Base-by-base conservation (phyloP, 2,888 invertebrate genomes). In the Sphecodes monilicornis region DNA sequence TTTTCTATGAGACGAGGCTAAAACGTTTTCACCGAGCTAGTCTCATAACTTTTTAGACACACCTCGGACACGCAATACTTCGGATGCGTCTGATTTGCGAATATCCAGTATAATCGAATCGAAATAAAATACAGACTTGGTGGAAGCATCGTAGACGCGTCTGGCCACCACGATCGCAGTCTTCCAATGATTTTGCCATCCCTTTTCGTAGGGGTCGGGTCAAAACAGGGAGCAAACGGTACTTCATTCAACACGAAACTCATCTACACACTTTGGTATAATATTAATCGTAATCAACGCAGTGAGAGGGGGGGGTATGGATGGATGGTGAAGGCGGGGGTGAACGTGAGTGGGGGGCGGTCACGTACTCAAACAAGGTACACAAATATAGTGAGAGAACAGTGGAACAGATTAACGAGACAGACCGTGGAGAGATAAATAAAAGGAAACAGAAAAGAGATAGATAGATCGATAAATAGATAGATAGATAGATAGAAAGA, bases 171-270 rank as follows among this genome's bases (percentile, higher is more conserved):
- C 43, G 68, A 60, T 80, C 80, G 60, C 78, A 26, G 46, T 75
- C 64, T 57, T 69, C 64, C 82, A 83, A 81, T 88, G 91, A 93
- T 92, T 92, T 93, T 91, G 91, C 88, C 92, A 90, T 93, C 93
- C 92, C 93, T 94, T 93, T 94, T 94, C 94, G 92, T 93, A 94
- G 94, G 94, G 94, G 94, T 94, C 94, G 93, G 94, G 94, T 94
- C 87, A 89, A 90, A 89, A 86, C 86, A 82, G 89, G 89, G 88
- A 90, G 90, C 86, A 91, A 88, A 91, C 79, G 90, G 90, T 90
- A 91, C 81, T 89, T 93, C 93, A 94, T 94, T 93, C 93, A 93
- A 93, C 92, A 94, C 90, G 93, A 93, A 90, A 91, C 87, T 93
- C 90, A 94, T 92, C 94, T 94, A 94, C 94, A 93, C 93, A 94